phyloP scores from a whole-genome alignment of 2,113 vertebrate species.

The Scytalopus superciliaris region DNA sequence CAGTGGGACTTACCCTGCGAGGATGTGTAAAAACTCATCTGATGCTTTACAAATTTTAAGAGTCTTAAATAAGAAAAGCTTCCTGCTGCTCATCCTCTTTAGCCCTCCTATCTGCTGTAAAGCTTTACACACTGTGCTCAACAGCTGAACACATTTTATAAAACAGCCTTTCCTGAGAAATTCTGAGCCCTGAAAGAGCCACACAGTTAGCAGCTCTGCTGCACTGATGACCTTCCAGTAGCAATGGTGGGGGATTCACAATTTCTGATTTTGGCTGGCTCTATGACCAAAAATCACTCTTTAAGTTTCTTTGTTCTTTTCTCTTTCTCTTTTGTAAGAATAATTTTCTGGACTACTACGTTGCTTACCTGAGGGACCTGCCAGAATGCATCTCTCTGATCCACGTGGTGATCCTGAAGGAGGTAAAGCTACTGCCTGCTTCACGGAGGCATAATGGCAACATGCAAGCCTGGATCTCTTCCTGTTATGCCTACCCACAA shows the following conservation, averaged over 20 bases:
- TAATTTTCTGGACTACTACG: constrained; percentile 94
- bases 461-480: not conserved
- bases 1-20: not conserved
- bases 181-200: not conserved
- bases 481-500: not conserved
- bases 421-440: constrained; percentile 60
- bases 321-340: constrained; percentile 76
- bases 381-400: constrained; percentile 92
- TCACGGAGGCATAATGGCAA: not conserved
- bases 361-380: constrained; percentile 92
- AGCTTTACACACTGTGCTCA: not conserved
- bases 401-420: constrained; percentile 81
- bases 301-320: not conserved
- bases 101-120: not conserved
- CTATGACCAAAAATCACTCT: not conserved
- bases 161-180: not conserved
- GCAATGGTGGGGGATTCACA: not conserved
- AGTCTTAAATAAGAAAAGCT: not conserved
- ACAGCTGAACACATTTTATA: not conserved
- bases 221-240: not conserved
- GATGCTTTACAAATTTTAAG: not conserved
- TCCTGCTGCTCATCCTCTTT: not conserved
- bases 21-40: not conserved
- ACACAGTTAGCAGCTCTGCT: not conserved
- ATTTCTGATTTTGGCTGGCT: not conserved